Evolutionary conservation across 2,888 invertebrate genomes (phyloP), one percentile per base, ranked within the genome.

Genomic region (Helleia helle): DNA sequence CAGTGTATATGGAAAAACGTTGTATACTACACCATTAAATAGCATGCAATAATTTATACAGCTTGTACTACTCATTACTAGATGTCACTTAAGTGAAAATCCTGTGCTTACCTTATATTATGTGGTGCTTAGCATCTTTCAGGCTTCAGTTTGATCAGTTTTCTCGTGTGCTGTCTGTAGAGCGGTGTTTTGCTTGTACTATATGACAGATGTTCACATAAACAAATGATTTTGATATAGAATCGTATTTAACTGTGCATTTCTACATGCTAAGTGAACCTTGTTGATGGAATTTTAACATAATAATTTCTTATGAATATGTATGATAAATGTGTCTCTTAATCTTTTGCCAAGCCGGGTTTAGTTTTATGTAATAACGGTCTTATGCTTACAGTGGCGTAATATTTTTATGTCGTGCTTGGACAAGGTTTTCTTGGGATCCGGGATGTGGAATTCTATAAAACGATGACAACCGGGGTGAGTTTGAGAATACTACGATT

Each of bases 391-490:
- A 46, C 46, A 51, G 52, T 54, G 47, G 47, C 47, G 51, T 52
- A 52, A 41, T 37, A 54, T 50, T 47, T 59, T 44, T 59, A 71
- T 74, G 74, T 70, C 64, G 62, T 71, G 71, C 58, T 70, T 74
- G 59, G 63, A 71, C 59, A 69, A 68, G 57, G 71, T 68, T 60
- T 62, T 71, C 50, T 60, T 65, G 60, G 62, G 58, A 58, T 60
- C 67, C 43, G 67, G 72, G 43, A 79, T 79, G 75, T 77, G 76
- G 77, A 64, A 62, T 49, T 69, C 74, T 43, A 56, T 70, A 52
- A 75, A 69, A 55, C 76, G 71, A 74, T 81, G 81, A 81, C 80
- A 77, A 62, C 64, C 68, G 60, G 71, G 77, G 80, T 80, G 66
- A 68, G 49, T 42, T 30, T n/a, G n/a, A n/a, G n/a, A n/a, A n/a